Evolutionary conservation across 2,888 invertebrate species (phyloP).

Genomic region (Agrochola circellaris): DNA sequence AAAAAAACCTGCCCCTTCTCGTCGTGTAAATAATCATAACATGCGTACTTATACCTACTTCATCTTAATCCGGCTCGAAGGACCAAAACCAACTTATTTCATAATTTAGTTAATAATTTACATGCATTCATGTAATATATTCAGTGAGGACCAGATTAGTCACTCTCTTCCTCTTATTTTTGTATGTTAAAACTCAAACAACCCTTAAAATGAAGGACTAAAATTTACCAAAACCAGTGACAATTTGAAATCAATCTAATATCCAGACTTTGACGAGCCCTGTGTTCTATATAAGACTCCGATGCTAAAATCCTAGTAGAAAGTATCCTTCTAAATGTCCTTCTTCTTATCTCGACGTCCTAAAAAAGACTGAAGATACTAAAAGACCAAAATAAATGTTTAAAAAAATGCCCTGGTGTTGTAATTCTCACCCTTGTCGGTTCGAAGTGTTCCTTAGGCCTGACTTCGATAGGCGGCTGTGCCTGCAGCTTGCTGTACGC

Average conservation of each 20-base stretch:
- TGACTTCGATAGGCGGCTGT: slow-evolving; percentile 92
- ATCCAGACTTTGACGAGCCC: background rate
- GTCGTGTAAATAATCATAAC: slow-evolving; percentile 15
- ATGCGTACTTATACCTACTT: slow-evolving; percentile 40
- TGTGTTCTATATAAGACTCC: background rate
- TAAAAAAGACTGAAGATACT: background rate
- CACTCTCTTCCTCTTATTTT: slow-evolving; percentile 19
- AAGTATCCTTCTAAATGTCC: background rate
- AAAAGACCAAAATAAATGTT: background rate
- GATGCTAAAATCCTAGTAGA: slow-evolving; percentile 4
- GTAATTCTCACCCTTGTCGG: slow-evolving; percentile 93
- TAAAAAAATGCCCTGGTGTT: background rate
- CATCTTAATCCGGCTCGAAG: slow-evolving; percentile 23
- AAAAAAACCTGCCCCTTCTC: background rate
- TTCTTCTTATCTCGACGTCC: background rate
- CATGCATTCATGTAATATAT: slow-evolving; percentile 53
- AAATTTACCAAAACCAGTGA: slow-evolving; percentile 19
- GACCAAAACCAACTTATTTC: slow-evolving; percentile 47
- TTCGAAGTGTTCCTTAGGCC: slow-evolving; percentile 94
- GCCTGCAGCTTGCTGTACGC: slow-evolving; percentile 95
- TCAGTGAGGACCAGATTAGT: slow-evolving; percentile 40
- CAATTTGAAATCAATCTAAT: background rate
- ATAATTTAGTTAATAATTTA: slow-evolving; percentile 26
- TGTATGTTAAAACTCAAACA: slow-evolving; percentile 37
- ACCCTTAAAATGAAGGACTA: slow-evolving; percentile 25